A percentile compares a stretch with the other conserved stretches of the same genome.
These are phyloP conservation scores for Callopanchax toddi DNA, from an alignment of 2,113 vertebrate genomes.

Conservation along the genomic window DNA sequence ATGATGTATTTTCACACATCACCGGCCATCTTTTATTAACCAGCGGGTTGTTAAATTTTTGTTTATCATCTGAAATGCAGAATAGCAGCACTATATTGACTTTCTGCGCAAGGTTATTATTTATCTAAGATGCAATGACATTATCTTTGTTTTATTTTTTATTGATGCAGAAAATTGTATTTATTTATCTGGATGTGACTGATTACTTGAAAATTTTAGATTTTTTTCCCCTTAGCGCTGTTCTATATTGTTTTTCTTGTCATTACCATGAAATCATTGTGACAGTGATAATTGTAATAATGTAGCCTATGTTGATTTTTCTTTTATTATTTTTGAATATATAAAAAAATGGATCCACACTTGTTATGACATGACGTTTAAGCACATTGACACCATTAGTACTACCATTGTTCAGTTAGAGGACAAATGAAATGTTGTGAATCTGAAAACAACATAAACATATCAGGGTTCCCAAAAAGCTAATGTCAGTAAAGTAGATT, in stretches of 20 bases:
- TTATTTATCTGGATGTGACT: conserved; percentile 82
- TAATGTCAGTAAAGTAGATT: conserved; percentile 62
- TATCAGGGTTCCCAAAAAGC: conserved; percentile 57
- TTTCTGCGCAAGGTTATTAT: conserved; percentile 58
- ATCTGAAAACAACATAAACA: not conserved
- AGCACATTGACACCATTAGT: conserved; percentile 49
- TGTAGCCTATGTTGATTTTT: conserved; percentile 40
- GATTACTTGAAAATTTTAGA: conserved; percentile 81
- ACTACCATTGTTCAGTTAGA: conserved; percentile 37
- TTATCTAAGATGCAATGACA: conserved; percentile 73
- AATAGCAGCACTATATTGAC: conserved; percentile 58
- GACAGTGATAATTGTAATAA: conserved; percentile 52
- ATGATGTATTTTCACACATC: conserved; percentile 29
- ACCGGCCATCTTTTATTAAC: conserved; percentile 52
- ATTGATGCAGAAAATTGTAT: conserved; percentile 78
- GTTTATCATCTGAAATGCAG: conserved; percentile 48
- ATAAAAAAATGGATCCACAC: conserved; percentile 24
- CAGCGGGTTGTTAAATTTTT: conserved; percentile 53
- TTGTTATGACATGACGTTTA: conserved; percentile 50
- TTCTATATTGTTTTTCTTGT: conserved; percentile 66
- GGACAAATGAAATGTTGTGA: conserved; percentile 37
- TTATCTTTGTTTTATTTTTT: conserved; percentile 62
- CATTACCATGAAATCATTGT: conserved; percentile 62
- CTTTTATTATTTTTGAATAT: conserved; percentile 27
- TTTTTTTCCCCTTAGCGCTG: conserved; percentile 68